Conservation (phyloP, 1,140 invertebrate species). For the Drosophila pseudoobscura region DNA sequence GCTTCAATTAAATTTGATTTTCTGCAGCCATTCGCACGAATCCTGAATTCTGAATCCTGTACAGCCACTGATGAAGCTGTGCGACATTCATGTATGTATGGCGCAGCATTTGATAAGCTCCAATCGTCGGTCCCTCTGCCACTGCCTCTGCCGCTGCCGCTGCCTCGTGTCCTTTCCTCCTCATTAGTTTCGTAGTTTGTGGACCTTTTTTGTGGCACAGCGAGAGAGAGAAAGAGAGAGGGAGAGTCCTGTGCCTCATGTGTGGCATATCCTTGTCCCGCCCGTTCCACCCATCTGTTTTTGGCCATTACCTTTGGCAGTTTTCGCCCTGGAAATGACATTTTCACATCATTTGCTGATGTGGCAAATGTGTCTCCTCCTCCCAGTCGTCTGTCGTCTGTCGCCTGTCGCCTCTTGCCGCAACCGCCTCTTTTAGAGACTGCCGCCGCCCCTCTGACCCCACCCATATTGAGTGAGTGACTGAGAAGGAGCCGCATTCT, state of each 20-base stretch:
- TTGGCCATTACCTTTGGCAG: conserved; percentile 58
- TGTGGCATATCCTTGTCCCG: conserved; percentile 10
- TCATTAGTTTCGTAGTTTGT: conserved; percentile 79
- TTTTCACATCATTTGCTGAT: conserved; percentile 82
- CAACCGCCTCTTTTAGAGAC: too few species aligned
- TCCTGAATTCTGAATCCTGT: too few species aligned
- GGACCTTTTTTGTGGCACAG: conserved; percentile 70
- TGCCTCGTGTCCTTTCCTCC: conserved; percentile 55
- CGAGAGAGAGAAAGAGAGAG: conserved; percentile 31
- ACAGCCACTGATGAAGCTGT: conserved; percentile 24
- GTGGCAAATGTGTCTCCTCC: conserved; percentile 68
- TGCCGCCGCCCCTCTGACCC: too few species aligned
- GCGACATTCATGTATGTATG: conserved; percentile 57
- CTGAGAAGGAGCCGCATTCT: conserved; percentile 28
- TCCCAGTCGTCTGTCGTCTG: too few species aligned
- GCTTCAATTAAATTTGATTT: conserved; percentile 78
- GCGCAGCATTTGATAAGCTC: conserved; percentile 62
- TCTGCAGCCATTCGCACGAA: conserved; percentile 47
- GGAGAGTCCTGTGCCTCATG: conserved; percentile 4
- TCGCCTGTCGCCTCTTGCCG: too few species aligned
- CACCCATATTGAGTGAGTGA: conserved; percentile 4
- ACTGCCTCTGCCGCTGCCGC: background rate
- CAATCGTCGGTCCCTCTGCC: conserved; percentile 22
- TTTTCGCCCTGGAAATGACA: conserved; percentile 69
- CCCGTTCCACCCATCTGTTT: conserved; percentile 13